phyloP scores from a whole-genome alignment of 2,797 vertebrate genomes.

The Salarias fasciatus region DNA sequence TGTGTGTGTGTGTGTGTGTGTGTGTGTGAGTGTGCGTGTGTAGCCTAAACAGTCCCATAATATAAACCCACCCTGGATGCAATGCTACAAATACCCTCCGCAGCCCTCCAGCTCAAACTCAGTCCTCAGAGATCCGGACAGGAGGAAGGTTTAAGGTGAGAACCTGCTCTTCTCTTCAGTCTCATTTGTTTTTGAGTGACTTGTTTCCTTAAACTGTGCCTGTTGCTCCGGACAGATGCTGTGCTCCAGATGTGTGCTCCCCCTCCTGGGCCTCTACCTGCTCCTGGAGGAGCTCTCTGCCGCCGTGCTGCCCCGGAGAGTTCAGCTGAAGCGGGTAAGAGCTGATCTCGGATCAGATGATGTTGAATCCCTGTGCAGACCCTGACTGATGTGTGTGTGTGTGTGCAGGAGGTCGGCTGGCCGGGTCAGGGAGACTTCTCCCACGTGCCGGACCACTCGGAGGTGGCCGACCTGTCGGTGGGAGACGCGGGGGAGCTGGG shows the following conservation, averaged over 20 bases:
- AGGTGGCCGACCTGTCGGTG: conserved; percentile 68
- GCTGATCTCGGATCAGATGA: neutral
- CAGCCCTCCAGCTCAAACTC: conserved; percentile 12
- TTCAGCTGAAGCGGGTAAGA: conserved; percentile 69
- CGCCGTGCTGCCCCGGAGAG: conserved; percentile 58
- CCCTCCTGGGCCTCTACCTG: conserved; percentile 71
- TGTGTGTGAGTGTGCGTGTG: conserved; percentile 12
- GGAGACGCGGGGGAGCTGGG: conserved; percentile 66
- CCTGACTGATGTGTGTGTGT: neutral
- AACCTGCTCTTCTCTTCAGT: neutral
- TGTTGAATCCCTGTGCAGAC: neutral
- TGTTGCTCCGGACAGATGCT: conserved; percentile 71
- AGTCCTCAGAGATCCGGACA: conserved; percentile 21
- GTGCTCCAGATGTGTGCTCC: conserved; percentile 69
- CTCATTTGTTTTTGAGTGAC: too few species aligned
- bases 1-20: conserved; percentile 24
- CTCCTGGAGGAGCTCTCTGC: conserved; percentile 72
- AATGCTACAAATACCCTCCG: conserved; percentile 78
- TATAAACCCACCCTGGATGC: conserved; percentile 83
- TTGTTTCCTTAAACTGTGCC: neutral
- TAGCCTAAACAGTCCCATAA: conserved; percentile 73
- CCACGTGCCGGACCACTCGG: conserved; percentile 55
- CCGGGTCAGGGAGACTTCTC: conserved; percentile 65
- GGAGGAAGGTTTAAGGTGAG: conserved; percentile 30
- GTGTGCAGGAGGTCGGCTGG: conserved; percentile 66